phyloP scores from a whole-genome alignment of 2,888 invertebrate genomes.

The Macaria notata region DNA sequence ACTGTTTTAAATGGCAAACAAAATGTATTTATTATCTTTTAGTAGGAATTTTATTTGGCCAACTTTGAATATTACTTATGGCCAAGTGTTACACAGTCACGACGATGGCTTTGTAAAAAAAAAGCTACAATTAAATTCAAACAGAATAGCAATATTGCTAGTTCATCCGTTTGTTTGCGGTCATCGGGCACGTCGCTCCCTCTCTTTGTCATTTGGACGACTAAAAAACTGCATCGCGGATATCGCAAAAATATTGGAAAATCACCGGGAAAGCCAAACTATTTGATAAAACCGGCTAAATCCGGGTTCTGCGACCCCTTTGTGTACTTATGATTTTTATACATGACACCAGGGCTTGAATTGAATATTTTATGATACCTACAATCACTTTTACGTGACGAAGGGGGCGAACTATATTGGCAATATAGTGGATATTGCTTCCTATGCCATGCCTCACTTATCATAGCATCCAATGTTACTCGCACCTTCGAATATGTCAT shows the following conservation, averaged over 20 bases:
- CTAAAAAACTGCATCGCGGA: constrained; percentile 15
- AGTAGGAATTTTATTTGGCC: too few relatives aligned
- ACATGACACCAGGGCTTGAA: too few relatives aligned
- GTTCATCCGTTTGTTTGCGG: constrained; percentile 20
- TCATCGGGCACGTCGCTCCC: constrained; percentile 11
- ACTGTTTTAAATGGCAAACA: too few relatives aligned
- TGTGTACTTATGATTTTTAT: too few relatives aligned
- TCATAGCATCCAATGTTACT: constrained; percentile 30
- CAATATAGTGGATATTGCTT: constrained; percentile 38
- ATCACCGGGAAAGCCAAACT: not conserved
- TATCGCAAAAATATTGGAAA: constrained; percentile 5
- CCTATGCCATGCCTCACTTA: constrained; percentile 35
- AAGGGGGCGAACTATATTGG: constrained; percentile 36
- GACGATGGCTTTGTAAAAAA: too few relatives aligned
- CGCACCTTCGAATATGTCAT: constrained; percentile 29
- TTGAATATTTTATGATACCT: constrained; percentile 22
- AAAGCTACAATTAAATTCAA: too few relatives aligned
- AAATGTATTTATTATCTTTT: too few relatives aligned
- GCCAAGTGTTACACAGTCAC: too few relatives aligned
- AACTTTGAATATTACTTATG: too few relatives aligned
- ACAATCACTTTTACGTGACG: constrained; percentile 39
- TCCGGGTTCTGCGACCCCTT: not conserved
- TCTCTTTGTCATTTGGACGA: constrained; percentile 18
- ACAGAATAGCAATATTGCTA: too few relatives aligned
- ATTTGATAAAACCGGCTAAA: not conserved